Conservation (phyloP, 2,113 vertebrate genomes). For the Platanista minor region DNA sequence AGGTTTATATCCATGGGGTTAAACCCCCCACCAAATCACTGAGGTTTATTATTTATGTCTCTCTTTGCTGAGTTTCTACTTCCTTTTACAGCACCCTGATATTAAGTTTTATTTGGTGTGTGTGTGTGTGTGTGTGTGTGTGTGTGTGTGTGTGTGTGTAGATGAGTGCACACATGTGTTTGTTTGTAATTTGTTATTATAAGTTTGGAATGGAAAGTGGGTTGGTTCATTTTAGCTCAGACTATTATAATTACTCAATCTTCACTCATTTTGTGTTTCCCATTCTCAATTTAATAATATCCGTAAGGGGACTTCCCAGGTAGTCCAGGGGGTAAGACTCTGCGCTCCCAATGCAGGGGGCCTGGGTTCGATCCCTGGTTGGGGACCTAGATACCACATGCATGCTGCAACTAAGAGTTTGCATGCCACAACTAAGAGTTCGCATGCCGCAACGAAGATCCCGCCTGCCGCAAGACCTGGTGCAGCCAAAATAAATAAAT, state of each 20-base stretch:
- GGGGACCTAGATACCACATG: too few relatives aligned
- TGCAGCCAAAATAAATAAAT: too few relatives aligned
- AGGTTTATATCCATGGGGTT: background rate
- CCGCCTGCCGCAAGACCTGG: too few relatives aligned
- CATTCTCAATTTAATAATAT: background rate
- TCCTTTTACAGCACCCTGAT: background rate
- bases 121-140: background rate
- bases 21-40: background rate
- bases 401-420: too few relatives aligned
- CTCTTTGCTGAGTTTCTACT: background rate
- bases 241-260: background rate
- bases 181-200: background rate
- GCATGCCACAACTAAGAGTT: too few relatives aligned
- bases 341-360: too few relatives aligned
- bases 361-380: too few relatives aligned
- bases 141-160: too few relatives aligned
- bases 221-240: background rate
- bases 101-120: background rate
- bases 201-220: background rate
- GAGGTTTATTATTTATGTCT: background rate
- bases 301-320: too few relatives aligned
- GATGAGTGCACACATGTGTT: background rate
- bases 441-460: too few relatives aligned
- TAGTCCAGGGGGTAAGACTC: too few relatives aligned
- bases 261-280: background rate